Base-by-base conservation (phyloP, 53 echinoderm and acorn worm genomes). In the Hippasteria phrygiana region DNA sequence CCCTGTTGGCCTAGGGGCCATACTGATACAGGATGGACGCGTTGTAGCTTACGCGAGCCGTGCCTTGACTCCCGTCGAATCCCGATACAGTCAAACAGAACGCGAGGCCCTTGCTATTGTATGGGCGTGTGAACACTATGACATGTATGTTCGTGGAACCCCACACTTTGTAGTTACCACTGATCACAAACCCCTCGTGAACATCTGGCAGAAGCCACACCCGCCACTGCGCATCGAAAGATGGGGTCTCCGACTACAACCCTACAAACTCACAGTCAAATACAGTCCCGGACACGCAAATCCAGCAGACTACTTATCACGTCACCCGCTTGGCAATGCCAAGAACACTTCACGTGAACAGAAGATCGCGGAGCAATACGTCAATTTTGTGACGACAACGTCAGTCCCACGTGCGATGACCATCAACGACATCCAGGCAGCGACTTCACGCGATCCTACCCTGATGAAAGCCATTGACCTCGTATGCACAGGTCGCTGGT, bases 31-130 rank as follows among this genome's bases (percentile, higher is more conserved):
- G 74, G 29, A 88, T 16, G 56, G 62, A 43, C 35, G 42, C 10
- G 53, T 88, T 20, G 71, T 91, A 4, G 91, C 88, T 41, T 91
- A 91, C 43, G 73, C 84, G 31, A 91, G 79, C 80, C 79, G 74
- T 51, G 74, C 91, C 64, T 67, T 87, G 55, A 87, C 42, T 13
- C 79, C 37, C 27, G 91, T 91, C 29, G 81, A 90, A 82, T 75
- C 90, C 39, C 40, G 77, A 31, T 91, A 91, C 45, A 76, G 77
- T 28, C 91, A 86, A 20, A 91, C 86, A 51, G 86, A 91, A 42
- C 70, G 78, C 12, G 91, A 91, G 38, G 86, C 87, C 47, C 86
- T 91, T 38, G 87, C 77, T 4, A 86, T 91, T 22, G 65, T 91
- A 27, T 86, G 86, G 86, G 86, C 77, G 45, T 76, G 72, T 65